phyloP scores from a whole-genome alignment of 2,113 vertebrate genomes.

The Cyprichromis sp. region DNA sequence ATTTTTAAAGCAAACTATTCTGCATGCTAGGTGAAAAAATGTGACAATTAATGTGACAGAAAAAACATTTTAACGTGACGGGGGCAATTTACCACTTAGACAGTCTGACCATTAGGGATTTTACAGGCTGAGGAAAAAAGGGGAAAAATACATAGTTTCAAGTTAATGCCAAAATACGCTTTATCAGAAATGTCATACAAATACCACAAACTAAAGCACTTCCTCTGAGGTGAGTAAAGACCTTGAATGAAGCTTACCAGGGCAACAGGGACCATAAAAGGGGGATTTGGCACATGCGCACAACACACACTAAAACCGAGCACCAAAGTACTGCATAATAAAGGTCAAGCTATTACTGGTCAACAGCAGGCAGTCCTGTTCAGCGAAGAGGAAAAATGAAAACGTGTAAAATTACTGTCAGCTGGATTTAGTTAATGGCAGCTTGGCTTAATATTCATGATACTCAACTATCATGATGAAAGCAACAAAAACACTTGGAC shows the following conservation, averaged over 20 bases:
- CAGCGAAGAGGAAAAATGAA: not conserved
- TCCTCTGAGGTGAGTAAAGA: not conserved
- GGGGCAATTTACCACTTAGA: not conserved
- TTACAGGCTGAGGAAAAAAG: not conserved
- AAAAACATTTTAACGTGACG: fast-evolving
- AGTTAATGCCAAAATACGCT: not conserved
- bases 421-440: not conserved
- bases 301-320: not conserved
- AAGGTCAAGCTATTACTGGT: not conserved
- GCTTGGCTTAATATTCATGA: not conserved
- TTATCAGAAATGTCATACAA: not conserved
- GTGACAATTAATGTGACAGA: not conserved
- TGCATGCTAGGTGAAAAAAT: not conserved
- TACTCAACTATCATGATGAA: not conserved
- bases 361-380: not conserved
- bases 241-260: not conserved
- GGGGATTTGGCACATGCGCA: not conserved
- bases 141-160: not conserved
- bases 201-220: not conserved
- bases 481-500: not conserved
- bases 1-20: not conserved
- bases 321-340: not conserved
- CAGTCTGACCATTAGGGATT: not conserved
- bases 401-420: not conserved
- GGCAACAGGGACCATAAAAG: not conserved